phyloP scores from a whole-genome alignment of 2,797 vertebrate genomes.

The Myotis myotis region DNA sequence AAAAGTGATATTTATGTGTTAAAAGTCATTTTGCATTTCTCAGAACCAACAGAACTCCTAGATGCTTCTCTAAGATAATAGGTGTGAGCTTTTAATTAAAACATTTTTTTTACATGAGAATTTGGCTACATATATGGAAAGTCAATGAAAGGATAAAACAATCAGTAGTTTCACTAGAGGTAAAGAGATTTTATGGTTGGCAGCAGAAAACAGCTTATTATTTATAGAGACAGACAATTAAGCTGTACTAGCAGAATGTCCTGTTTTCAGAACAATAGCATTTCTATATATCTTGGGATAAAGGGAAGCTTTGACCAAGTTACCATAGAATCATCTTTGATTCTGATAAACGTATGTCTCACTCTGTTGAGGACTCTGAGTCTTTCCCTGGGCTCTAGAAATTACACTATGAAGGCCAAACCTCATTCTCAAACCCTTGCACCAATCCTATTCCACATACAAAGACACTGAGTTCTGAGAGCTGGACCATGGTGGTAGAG shows the following conservation, averaged over 20 bases:
- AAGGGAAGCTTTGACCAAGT: background rate
- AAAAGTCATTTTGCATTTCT: background rate
- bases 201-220: background rate
- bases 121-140: conserved; percentile 6
- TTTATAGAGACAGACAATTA: background rate
- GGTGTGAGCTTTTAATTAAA: background rate
- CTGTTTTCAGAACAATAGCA: background rate
- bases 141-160: background rate
- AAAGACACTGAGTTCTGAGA: background rate
- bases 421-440: background rate
- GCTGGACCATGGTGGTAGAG: background rate
- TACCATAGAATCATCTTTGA: background rate
- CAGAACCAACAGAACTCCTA: background rate
- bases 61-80: background rate
- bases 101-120: background rate
- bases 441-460: background rate
- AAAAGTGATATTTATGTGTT: background rate
- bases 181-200: background rate
- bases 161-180: background rate
- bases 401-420: background rate
- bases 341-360: background rate
- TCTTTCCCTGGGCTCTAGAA: background rate
- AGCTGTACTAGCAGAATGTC: background rate
- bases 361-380: background rate
- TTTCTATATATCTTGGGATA: background rate